Evolutionary conservation across 2,888 invertebrate genomes (phyloP).

Genomic region (Cybosia mesomella): DNA sequence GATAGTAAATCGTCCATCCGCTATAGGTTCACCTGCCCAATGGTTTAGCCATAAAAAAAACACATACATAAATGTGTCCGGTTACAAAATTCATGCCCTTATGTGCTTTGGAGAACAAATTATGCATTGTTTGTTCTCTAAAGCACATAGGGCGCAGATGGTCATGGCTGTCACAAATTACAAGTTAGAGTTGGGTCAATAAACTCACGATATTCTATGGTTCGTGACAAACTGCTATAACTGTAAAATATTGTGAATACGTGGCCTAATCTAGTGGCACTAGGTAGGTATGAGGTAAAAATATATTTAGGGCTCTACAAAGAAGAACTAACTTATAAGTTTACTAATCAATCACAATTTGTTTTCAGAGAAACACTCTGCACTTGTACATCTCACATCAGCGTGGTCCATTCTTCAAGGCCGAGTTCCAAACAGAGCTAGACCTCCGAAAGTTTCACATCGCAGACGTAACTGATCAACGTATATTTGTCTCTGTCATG

Average conservation of each 20-base stretch:
- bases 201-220: constrained; percentile 1
- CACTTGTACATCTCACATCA: constrained; percentile 93
- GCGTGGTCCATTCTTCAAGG: constrained; percentile 89
- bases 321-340: neutral
- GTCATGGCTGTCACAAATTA: neutral
- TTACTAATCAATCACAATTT: constrained; percentile 4
- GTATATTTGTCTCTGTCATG: constrained; percentile 93
- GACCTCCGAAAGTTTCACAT: constrained; percentile 91
- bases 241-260: neutral
- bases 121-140: too few relatives aligned
- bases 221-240: neutral
- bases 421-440: constrained; percentile 91
- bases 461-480: constrained; percentile 93
- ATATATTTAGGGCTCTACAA: neutral
- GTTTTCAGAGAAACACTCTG: constrained; percentile 79
- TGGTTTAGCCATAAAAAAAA: neutral
- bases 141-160: too few relatives aligned
- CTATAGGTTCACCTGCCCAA: neutral
- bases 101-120: neutral
- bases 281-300: neutral
- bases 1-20: neutral
- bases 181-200: neutral
- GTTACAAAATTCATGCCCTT: neutral
- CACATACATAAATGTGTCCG: neutral
- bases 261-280: neutral